Base-by-base conservation (phyloP, 2,888 invertebrate genomes). In the Hermodice carunculata region DNA sequence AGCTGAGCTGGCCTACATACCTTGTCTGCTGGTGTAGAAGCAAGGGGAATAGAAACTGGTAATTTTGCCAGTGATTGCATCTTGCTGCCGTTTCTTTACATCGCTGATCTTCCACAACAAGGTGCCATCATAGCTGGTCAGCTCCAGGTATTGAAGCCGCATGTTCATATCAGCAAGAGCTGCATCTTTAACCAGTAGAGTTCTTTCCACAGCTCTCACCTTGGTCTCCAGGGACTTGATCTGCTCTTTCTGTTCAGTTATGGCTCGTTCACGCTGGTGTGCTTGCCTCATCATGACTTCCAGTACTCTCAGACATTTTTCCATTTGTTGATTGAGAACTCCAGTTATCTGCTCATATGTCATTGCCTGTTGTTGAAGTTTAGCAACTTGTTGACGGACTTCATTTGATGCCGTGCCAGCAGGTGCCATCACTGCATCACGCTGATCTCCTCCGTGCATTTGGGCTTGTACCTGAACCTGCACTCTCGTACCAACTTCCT, bases 71-170 rank as follows among this genome's bases (percentile, higher is more conserved):
- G 62, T 71, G 1, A 76, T 57, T 0, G 85, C 85, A 26, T 84
- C 82, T 5, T 76, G 70, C 24, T 78, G 76, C 40, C 77, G 76
- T 58, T 79, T 68, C 5, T 66, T 70, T 61, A 81, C 81, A 37
- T 83, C 79, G 0, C 73, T 66, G 11, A 86, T 78, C 66, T 78
- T 82, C 85, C 84, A 86, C 14, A 84, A 60, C 17, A 85, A 73
- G 0, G 74, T 74, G 14, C 86, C 86, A 67, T 85, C 80, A 63
- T 78, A 82, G 46, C 76, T 78, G 0, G 78, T 76, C 32, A 70
- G 69, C 66, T 83, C 81, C 37, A 26, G 26, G 17, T 26, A n/a
- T n/a, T n/a, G n/a, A 28, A 44, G 6, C 44, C 17, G n/a, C 4
- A 19, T 24, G n/a, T 44, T 24, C 5, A 44, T 6, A 8, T 44